These are phyloP conservation scores for Taeniopygia guttata DNA, from an alignment of 2,797 vertebrate genomes.

Conservation along the genomic window DNA sequence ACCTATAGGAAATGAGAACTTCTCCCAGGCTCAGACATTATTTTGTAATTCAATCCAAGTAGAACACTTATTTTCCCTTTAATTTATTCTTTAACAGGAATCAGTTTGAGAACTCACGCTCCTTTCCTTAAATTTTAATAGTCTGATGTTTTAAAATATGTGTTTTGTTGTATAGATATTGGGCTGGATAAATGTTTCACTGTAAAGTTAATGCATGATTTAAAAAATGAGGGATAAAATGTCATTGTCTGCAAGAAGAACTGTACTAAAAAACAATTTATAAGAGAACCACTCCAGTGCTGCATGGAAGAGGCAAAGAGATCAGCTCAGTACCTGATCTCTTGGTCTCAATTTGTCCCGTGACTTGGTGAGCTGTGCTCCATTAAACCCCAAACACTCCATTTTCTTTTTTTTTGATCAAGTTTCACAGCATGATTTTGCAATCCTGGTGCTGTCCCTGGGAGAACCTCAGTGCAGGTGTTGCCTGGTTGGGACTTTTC, in stretches of 20 bases:
- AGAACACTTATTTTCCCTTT: neutral
- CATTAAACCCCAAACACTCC: neutral
- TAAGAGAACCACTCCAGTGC: neutral
- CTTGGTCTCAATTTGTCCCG: neutral
- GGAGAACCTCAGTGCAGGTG: neutral
- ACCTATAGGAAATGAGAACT: neutral
- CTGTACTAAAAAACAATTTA: neutral
- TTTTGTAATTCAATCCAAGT: neutral
- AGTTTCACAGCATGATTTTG: neutral
- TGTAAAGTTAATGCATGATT: neutral
- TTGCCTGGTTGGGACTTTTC: neutral
- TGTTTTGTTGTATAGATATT: neutral
- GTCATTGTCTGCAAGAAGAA: neutral
- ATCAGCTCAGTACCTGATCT: neutral
- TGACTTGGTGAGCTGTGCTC: neutral
- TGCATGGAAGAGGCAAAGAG: neutral
- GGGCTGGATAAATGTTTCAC: neutral
- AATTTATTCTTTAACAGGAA: conserved; percentile 2
- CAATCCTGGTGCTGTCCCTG: conserved; percentile 10
- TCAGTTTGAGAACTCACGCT: neutral
- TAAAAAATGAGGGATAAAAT: neutral
- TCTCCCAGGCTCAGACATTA: neutral
- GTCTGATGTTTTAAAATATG: neutral
- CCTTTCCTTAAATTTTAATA: neutral
- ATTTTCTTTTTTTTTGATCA: neutral